Evolutionary conservation across 2,888 invertebrate genomes (phyloP).

Genomic region (Apodemia hepburni): DNA sequence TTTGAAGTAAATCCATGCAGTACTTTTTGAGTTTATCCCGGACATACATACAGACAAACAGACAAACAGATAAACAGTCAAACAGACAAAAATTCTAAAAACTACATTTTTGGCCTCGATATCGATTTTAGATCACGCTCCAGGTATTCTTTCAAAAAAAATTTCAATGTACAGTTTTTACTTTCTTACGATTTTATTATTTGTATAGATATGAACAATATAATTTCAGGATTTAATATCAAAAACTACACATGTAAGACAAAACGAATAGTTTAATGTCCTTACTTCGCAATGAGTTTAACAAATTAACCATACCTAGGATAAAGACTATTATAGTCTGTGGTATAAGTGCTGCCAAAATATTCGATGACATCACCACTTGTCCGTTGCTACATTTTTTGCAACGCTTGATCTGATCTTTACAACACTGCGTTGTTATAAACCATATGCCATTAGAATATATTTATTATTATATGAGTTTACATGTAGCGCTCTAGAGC

Average conservation of each 20-base stretch:
- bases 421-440: background rate
- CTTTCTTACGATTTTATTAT: too few relatives aligned
- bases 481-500: background rate
- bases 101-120: too few relatives aligned
- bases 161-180: too few relatives aligned
- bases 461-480: constrained; percentile 1
- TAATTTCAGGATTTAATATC: background rate
- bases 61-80: too few relatives aligned
- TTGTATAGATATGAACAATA: too few relatives aligned
- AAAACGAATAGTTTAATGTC: background rate
- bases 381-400: constrained; percentile 6
- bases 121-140: too few relatives aligned
- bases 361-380: constrained; percentile 8
- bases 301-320: constrained; percentile 2
- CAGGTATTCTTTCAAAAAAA: too few relatives aligned
- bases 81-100: too few relatives aligned
- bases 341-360: constrained; percentile 11
- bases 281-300: background rate
- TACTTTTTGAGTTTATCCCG: too few relatives aligned
- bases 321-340: background rate
- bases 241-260: background rate
- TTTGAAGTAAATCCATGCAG: too few relatives aligned
- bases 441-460: background rate
- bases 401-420: constrained; percentile 9
- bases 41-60: too few relatives aligned